Percentiles rank a stretch among this genome's conserved stretches.
These are phyloP conservation scores for Gnathonemus echidnorhynchus DNA, from an alignment of 2,113 vertebrate species.

Conservation along the genomic window DNA sequence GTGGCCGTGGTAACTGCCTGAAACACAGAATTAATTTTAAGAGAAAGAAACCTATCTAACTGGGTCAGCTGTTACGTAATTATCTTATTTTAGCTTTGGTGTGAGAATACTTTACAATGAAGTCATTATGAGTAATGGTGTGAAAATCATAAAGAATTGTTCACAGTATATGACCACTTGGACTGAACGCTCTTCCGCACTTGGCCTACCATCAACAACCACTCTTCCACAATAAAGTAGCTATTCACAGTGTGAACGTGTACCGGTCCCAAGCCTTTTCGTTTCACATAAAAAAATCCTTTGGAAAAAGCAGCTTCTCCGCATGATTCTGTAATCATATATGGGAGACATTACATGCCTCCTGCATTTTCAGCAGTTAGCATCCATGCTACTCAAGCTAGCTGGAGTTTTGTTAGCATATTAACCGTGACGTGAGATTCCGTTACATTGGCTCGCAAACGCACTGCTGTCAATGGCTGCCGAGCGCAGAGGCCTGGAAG, in stretches of 20 bases:
- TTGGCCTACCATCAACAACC: constrained; percentile 2
- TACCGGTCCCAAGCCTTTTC: background rate
- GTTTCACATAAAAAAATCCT: constrained; percentile 9
- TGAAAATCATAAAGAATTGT: constrained; percentile 2
- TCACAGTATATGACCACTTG: background rate
- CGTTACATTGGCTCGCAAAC: background rate
- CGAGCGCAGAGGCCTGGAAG: background rate
- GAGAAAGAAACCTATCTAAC: background rate
- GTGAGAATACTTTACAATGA: constrained; percentile 15
- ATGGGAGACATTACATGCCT: background rate
- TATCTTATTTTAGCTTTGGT: constrained; percentile 15
- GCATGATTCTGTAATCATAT: constrained; percentile 2
- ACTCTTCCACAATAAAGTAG: constrained; percentile 11
- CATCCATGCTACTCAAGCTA: constrained; percentile 3
- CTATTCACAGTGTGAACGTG: background rate
- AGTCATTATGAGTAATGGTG: constrained; percentile 3
- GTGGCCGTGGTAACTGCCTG: background rate
- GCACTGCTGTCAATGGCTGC: background rate
- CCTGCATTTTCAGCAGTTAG: background rate
- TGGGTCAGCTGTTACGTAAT: background rate
- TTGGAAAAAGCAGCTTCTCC: constrained; percentile 7
- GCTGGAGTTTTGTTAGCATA: constrained; percentile 12
- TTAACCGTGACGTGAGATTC: background rate
- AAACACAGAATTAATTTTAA: background rate
- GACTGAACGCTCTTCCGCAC: background rate